Evolutionary conservation across 2,888 invertebrate species (phyloP).

Genomic region (Dysmachus trigonus): DNA sequence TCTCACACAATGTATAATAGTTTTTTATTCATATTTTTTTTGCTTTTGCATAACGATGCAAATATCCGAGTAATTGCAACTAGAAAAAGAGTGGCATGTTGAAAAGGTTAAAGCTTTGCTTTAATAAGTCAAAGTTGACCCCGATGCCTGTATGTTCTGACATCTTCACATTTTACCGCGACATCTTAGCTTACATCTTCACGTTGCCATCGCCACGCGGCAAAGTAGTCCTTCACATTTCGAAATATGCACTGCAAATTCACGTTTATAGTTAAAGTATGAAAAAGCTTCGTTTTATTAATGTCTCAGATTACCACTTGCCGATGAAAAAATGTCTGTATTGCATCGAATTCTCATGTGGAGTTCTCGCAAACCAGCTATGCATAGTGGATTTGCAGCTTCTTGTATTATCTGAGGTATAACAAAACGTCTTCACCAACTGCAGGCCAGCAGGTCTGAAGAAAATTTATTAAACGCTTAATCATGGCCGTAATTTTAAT

Average conservation of each 20-base stretch:
- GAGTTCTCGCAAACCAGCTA: neutral
- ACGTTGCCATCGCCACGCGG: constrained; percentile 1
- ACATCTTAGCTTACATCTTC: neutral
- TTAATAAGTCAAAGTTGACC: neutral
- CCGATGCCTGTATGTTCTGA: neutral
- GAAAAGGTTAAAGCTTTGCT: neutral
- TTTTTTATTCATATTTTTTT: neutral
- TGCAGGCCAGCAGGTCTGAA: neutral
- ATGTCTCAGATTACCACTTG: neutral
- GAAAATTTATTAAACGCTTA: neutral
- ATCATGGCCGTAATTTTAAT: neutral
- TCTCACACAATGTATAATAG: neutral
- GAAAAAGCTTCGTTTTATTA: constrained; percentile 16
- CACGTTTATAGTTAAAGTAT: neutral
- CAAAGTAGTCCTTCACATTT: constrained; percentile 23
- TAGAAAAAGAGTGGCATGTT: neutral
- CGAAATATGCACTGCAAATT: neutral
- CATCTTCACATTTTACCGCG: constrained; percentile 26
- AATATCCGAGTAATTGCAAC: neutral
- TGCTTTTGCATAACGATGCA: neutral
- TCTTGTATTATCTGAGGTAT: neutral
- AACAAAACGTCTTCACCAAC: neutral
- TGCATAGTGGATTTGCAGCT: neutral
- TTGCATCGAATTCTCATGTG: neutral
- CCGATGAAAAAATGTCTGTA: neutral